Percentiles rank a stretch among this genome's conserved stretches.
phyloP scores from a whole-genome alignment of 2,797 vertebrate genomes.

The Prunella strophiata region DNA sequence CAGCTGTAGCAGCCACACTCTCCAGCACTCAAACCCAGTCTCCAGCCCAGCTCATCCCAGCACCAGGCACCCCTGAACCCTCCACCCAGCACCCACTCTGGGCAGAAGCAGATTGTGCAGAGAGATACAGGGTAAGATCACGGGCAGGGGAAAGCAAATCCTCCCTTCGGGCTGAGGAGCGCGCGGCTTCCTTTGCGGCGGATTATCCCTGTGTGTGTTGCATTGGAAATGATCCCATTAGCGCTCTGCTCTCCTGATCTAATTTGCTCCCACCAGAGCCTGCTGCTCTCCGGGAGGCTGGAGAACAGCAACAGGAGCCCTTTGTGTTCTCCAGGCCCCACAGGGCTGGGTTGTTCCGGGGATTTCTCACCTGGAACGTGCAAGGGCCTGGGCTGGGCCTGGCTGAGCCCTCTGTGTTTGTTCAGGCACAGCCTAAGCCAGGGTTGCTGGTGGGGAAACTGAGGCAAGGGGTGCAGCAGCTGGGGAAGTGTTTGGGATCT shows the following conservation, averaged over 20 bases:
- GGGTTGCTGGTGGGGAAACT: background rate
- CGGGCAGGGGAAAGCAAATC: background rate
- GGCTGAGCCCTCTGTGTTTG: background rate
- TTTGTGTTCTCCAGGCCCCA: background rate
- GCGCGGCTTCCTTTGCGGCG: background rate
- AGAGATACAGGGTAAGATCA: background rate
- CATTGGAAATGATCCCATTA: background rate
- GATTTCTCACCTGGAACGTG: accelerated
- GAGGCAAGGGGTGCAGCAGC: background rate
- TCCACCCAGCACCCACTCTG: accelerated
- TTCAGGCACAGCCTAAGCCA: accelerated
- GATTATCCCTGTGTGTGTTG: background rate
- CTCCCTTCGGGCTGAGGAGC: background rate
- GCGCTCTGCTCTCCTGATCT: background rate
- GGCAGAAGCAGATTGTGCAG: background rate
- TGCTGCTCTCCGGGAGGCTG: background rate
- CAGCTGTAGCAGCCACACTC: background rate
- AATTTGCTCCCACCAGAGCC: constrained; percentile 36
- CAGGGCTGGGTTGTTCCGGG: accelerated
- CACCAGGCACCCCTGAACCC: background rate
- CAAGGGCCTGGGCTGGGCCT: background rate
- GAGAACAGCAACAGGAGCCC: background rate
- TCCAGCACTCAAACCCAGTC: background rate
- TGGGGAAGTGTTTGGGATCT: background rate
- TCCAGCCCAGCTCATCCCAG: background rate